Percentiles rank a stretch among this genome's conserved stretches.
Conservation (phyloP, 2,797 vertebrate genomes). For the Paratrypauchen microcephalus region DNA sequence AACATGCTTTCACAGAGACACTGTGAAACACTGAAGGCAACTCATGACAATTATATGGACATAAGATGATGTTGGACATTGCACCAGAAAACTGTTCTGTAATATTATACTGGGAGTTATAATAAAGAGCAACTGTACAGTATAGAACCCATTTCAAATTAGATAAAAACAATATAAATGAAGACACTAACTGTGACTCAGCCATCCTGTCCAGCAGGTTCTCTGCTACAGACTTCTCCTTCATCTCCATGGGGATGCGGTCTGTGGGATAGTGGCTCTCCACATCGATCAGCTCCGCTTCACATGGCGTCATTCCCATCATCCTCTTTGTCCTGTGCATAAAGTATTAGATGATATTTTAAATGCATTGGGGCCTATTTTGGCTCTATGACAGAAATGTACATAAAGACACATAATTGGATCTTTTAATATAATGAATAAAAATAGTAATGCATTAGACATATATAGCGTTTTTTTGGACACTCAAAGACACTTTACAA, state of each 20-base stretch:
- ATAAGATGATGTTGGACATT: too few relatives aligned
- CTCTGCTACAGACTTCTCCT: conserved; percentile 87
- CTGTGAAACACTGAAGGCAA: background rate
- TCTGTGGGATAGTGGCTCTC: conserved; percentile 84
- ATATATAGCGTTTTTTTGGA: too few relatives aligned
- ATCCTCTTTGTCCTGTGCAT: conserved; percentile 84
- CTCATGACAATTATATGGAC: background rate
- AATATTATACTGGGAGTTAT: too few relatives aligned
- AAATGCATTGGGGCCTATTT: background rate
- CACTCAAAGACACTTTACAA: too few relatives aligned
- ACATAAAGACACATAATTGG: background rate
- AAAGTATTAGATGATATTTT: conserved; percentile 4
- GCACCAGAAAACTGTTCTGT: too few relatives aligned
- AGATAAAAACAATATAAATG: background rate
- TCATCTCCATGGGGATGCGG: conserved; percentile 80
- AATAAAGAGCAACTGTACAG: background rate
- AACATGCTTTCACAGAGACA: too few relatives aligned
- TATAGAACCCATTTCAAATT: background rate
- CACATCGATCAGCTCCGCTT: conserved; percentile 81
- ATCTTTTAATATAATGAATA: too few relatives aligned
- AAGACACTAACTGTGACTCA: conserved; percentile 84
- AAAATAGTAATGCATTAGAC: too few relatives aligned
- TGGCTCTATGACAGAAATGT: background rate
- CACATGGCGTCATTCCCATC: conserved; percentile 92
- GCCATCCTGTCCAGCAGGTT: conserved; percentile 81